Percentiles rank a stretch among this genome's conserved stretches.
These are phyloP conservation scores for Xiphophorus hellerii DNA, from an alignment of 2,113 vertebrate genomes.

Conservation along the genomic window DNA sequence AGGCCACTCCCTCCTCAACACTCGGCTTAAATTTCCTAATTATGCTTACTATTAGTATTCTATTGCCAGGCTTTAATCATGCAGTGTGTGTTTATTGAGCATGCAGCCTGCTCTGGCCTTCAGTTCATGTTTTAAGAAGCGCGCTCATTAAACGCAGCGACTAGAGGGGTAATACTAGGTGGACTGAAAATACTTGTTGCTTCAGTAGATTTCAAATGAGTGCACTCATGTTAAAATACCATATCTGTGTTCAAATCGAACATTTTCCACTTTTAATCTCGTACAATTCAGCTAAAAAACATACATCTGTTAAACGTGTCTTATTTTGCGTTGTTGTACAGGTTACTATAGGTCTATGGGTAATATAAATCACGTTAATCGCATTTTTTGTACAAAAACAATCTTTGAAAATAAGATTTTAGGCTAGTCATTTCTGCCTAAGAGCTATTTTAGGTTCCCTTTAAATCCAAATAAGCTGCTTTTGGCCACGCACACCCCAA, in stretches of 20 bases:
- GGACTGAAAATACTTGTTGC: not conserved
- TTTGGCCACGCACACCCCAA: too few relatives aligned
- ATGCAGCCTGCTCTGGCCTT: not conserved
- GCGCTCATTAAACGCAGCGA: not conserved
- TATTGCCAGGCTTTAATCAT: constrained; percentile 9
- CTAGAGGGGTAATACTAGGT: not conserved
- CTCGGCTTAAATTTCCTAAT: constrained; percentile 50
- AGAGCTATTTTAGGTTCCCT: too few relatives aligned
- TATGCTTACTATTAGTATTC: constrained; percentile 48
- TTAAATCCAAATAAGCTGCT: too few relatives aligned
- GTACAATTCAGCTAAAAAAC: not conserved
- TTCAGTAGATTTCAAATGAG: not conserved
- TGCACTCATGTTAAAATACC: not conserved
- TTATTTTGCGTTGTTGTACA: too few relatives aligned
- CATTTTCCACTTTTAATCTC: not conserved
- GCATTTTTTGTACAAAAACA: too few relatives aligned
- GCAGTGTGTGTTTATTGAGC: not conserved
- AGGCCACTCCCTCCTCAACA: constrained; percentile 32
- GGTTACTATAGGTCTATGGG: too few relatives aligned
- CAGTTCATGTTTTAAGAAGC: not conserved
- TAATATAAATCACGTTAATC: too few relatives aligned
- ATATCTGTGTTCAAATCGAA: not conserved
- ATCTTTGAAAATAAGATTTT: too few relatives aligned
- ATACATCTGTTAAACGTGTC: too few relatives aligned
- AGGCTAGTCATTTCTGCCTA: too few relatives aligned